Base-by-base conservation (phyloP, 2,888 invertebrate genomes). In the Drepana falcataria region DNA sequence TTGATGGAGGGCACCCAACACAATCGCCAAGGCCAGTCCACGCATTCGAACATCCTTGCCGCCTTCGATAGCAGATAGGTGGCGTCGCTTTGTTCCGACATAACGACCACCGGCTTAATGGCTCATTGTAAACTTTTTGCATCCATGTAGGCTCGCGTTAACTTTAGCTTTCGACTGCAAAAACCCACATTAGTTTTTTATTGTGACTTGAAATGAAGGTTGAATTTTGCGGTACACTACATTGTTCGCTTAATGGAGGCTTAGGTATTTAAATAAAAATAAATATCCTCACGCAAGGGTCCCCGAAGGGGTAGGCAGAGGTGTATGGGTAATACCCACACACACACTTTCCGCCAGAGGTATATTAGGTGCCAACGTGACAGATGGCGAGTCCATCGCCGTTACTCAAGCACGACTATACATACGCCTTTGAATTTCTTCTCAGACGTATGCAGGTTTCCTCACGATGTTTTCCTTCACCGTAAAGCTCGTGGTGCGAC, bases 101-200 rank as follows among this genome's bases (percentile, higher is more conserved):
- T 83, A 85, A 86, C 82, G 84, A 86, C 79, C 73, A 60, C 59
- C 63, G 67, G 62, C 74, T 79, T 85, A 81, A 87, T 84, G 70
- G 81, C 74, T 73, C 71, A 76, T 80, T 79, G 79, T 79, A 63
- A 72, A 76, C 69, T 85, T 86, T 86, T 86, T 86, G 83, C 77
- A 64, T 59, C 59, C 61, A 61, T 63, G 64, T 63, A 60, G 58
- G 58, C 58, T 56, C 57, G 40, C 57, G 60, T 59, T 54, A 58
- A 63, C 65, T 64, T 61, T 55, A 57, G 54, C 54, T 57, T 51
- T 40, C 48, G 49, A 58, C 61, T 51, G 63, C 68, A 72, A 73
- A 72, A 72, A 72, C 59, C 56, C 33, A 53, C 67, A 68, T 72
- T 64, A 69, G 57, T 56, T 55, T 62, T 67, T 60, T 61, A 56